Evolutionary conservation across 37 sponge, comb jelly and placozoan genomes (phyloP), one percentile per base, ranked within the genome.

Genomic region (Beroe forskalii): DNA sequence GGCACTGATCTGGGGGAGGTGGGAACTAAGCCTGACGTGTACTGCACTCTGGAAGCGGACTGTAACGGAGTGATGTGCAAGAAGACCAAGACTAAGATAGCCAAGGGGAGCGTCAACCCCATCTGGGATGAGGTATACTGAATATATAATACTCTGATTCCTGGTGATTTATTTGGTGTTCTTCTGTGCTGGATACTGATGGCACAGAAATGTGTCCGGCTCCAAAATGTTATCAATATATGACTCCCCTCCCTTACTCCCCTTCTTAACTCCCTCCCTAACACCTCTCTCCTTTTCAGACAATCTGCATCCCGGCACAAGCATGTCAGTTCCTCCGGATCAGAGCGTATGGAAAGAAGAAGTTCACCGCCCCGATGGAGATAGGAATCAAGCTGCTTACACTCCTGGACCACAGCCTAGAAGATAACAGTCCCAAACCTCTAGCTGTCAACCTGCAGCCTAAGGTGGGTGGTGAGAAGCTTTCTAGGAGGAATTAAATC

Each of bases 61-160:
- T 80, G 55, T 44, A 41, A 80, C 22, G 86, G 86, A 3, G 86
- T 33, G 3, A 80, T 80, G 86, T 44, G 86, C 86, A 80, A 80
- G 55, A 80, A 80, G 30, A 80, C 37, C 55, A 80, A 80, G 55
- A 80, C 86, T 23, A 80, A 80, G 40, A 35, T 80, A 25, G 35
- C n/a, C 14, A 80, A 80, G 27, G 86, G 30, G 30, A 80, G 55
- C 25, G 35, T 80, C 86, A 80, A 80, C 55, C 86, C 86, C 22
- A 44, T 80, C 14, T 80, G 86, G 86, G 86, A 80, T 4, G 86
- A 80, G 86, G 86, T 80, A n/a, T 64, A 23, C n/a, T n/a, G n/a
- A n/a, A n/a, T n/a, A n/a, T n/a, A n/a, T n/a, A n/a, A n/a, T n/a
- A n/a, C n/a, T n/a, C n/a, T n/a, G n/a, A n/a, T n/a, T n/a, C n/a